Base-by-base conservation (phyloP, 2,888 invertebrate species). In the Drosophila yooni region DNA sequence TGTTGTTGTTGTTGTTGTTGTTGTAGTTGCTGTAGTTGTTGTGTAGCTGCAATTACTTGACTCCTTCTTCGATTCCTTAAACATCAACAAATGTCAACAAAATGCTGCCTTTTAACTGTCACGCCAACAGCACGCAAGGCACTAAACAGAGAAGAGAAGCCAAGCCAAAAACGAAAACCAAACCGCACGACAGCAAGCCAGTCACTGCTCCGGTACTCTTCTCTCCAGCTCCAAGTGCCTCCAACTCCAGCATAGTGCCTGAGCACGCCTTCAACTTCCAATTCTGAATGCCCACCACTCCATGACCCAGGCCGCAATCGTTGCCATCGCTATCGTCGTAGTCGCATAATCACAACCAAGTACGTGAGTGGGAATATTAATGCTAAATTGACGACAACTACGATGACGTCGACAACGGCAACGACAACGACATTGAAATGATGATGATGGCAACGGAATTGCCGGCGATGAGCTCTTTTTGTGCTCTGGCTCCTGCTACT, bases 351-450 rank as follows among this genome's bases (percentile, higher is more conserved):
- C 87, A 87, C 89, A 87, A 82, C 82, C 85, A 79, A 82, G 83
- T 90, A 91, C 91, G 91, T 92, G 91, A 92, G 89, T 85, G 85
- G 90, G 87, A 91, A 89, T 91, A 84, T 90, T 90, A 92, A 89
- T 91, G 83, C 79, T 71, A 83, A 89, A 91, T 91, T 92, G 91
- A 91, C 89, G 87, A 86, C 88, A 82, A 84, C 81, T 70, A 78
- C 79, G 69, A 74, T 62, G 70, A 81, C 74, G 63, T 46, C 74
- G 70, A 70, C 76, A 56, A 66, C 70, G 65, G 53, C 38, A 63
- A 83, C 54, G 53, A 67, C 70, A 54, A 54, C 58, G 48, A 60
- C 75, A 74, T 72, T 70, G 71, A 66, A 75, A 71, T 71, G 64
- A 78, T 74, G 82, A 77, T 74, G 78, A 69, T 67, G 70, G 76